phyloP scores from a whole-genome alignment of 2,888 invertebrate species.

The Caenorhabditis imperialis region DNA sequence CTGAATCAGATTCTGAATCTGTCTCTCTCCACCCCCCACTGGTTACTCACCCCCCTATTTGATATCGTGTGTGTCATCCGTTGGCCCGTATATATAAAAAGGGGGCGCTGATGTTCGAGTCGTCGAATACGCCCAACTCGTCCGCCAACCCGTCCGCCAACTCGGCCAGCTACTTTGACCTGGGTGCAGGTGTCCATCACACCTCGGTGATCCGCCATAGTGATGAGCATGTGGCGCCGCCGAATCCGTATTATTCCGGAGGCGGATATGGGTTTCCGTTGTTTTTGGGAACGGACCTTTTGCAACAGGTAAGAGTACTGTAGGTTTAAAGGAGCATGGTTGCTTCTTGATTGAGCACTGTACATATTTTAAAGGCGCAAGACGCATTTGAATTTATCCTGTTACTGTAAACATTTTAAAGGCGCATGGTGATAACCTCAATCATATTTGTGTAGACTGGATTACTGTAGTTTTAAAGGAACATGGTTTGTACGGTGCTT shows the following conservation, averaged over 20 bases:
- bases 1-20: constrained; percentile 38
- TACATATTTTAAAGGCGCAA: too few species aligned
- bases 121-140: constrained; percentile 29
- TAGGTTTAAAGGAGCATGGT: too few species aligned
- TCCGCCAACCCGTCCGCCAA: constrained; percentile 14
- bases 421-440: too few species aligned
- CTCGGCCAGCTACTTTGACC: constrained; percentile 22
- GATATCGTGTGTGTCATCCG: constrained; percentile 43
- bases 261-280: constrained; percentile 34
- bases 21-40: constrained; percentile 16
- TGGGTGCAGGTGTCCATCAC: constrained; percentile 11
- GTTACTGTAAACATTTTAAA: too few species aligned
- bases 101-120: constrained; percentile 41
- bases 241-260: constrained; percentile 25
- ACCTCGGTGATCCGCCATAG: constrained; percentile 36
- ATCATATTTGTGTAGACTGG: too few species aligned
- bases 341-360: too few species aligned
- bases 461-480: too few species aligned
- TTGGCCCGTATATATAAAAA: constrained; percentile 27
- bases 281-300: constrained; percentile 33
- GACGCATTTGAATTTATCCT: too few species aligned
- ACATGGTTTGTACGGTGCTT: too few species aligned
- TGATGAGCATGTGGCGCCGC: constrained; percentile 9
- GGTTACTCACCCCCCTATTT: constrained; percentile 49
- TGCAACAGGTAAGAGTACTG: constrained; percentile 40